Conservation (phyloP, 1,140 invertebrate species). For the Fopius arisanus region DNA sequence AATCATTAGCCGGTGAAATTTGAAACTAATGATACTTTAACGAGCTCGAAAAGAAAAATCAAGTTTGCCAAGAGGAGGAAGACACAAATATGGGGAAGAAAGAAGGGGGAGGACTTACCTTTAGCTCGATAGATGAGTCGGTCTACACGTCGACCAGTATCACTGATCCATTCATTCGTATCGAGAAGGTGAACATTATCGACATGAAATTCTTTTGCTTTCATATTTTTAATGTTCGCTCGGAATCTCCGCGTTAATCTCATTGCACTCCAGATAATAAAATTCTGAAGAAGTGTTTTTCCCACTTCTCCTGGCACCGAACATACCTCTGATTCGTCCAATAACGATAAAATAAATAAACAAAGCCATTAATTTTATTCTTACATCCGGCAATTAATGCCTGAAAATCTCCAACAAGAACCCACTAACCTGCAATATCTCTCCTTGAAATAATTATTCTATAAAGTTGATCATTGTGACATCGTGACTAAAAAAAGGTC, state of each 20-base stretch:
- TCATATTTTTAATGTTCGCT: neutral
- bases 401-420: no score
- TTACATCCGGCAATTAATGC: no score
- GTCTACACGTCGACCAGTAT: constrained; percentile 23
- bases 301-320: no score
- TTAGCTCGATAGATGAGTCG: constrained; percentile 9
- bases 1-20: constrained; percentile 11
- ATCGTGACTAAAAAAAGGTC: no score
- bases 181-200: neutral
- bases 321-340: no score
- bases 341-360: no score
- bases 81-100: neutral
- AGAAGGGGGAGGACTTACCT: neutral
- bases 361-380: no score
- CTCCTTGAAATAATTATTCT: no score
- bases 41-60: neutral
- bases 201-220: constrained; percentile 4
- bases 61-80: neutral
- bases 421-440: no score
- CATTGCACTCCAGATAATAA: neutral
- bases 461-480: no score
- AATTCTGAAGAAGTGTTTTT: neutral
- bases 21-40: constrained; percentile 24
- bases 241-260: no score
- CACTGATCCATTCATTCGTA: neutral